Percentiles rank a stretch among this genome's conserved stretches.
phyloP scores from a whole-genome alignment of 2,888 invertebrate species.

The Frankliniella fusca region DNA sequence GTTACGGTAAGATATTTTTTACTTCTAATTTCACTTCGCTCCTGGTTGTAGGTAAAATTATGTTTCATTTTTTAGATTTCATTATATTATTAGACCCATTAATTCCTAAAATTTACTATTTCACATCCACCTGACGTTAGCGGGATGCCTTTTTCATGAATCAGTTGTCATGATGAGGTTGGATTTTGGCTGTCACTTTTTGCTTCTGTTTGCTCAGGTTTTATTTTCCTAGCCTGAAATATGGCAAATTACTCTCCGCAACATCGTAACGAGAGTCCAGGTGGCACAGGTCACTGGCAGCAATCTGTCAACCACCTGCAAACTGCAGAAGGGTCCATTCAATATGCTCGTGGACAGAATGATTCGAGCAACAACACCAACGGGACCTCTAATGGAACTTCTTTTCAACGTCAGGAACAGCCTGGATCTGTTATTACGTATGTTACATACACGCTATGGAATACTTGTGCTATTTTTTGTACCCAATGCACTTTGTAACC shows the following conservation, averaged over 20 bases:
- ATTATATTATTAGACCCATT: too few relatives aligned
- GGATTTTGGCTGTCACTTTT: too few relatives aligned
- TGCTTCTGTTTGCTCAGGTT: too few relatives aligned
- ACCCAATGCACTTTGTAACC: not conserved
- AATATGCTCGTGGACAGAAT: not conserved
- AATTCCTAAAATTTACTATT: too few relatives aligned
- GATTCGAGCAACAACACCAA: not conserved
- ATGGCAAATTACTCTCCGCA: conserved; percentile 2
- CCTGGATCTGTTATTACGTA: conserved; percentile 4
- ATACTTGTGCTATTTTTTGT: not conserved
- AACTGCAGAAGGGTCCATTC: not conserved
- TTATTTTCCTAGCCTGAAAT: not conserved
- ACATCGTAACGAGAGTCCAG: not conserved
- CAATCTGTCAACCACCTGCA: conserved; percentile 17
- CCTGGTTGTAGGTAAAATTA: too few relatives aligned
- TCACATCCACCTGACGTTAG: too few relatives aligned
- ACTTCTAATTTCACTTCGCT: too few relatives aligned
- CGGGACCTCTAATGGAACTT: not conserved
- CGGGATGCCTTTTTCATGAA: too few relatives aligned
- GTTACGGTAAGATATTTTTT: too few relatives aligned
- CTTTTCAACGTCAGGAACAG: conserved; percentile 10
- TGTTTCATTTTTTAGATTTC: too few relatives aligned
- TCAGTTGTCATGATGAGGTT: too few relatives aligned
- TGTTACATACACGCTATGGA: not conserved
- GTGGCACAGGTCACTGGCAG: not conserved